Evolutionary conservation across 1,140 invertebrate species (phyloP), one percentile per base, ranked within the genome.

Genomic region (Globodera rostochiensis): DNA sequence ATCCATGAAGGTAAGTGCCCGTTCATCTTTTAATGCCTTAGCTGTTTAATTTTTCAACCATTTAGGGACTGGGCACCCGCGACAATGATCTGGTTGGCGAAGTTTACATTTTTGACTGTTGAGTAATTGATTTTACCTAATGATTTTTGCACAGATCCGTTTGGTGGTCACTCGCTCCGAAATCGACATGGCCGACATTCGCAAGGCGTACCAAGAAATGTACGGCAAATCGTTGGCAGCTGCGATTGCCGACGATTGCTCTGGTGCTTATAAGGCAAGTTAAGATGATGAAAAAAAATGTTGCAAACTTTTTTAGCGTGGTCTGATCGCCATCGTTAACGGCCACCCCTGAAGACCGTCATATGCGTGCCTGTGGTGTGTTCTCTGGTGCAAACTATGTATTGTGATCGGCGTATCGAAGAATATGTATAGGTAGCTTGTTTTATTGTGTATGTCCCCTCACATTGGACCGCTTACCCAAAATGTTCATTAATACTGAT

Each of bases 1-100:
- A 69, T 93, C 94, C 70, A 96, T 98, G 95, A 79, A 82, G 64
- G 80, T 80, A 36, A 1, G 3, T 36, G 36, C 36, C 3, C 36
- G 36, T 36, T 36, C 36, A 36, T 36, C 36, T 36, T 36, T 36
- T 36, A 36, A 36, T 25, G 36, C 3, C 36, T 36, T 36, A 36
- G 3, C 36, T 36, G 36, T 36, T 36, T 36, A 36, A 36, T 36
- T 36, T 36, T 36, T 36, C 36, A 36, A 36, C 25, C 36, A 36
- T 80, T 83, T n/a, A 87, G 71, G 87, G 88, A 4, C 70, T 89
- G 36, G 88, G 88, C 57, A 92, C 92, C 11, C 90, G 92, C 74
- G 92, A 92, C 84, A 89, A 90, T 70, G 90, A 90, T 13, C 83
- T 92, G 0, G 69, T 70, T 0, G 7, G 69, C 1, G 1, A 7